Conservation (phyloP, 2,113 vertebrate genomes). For the Boulengeromyrus knoepffleri region DNA sequence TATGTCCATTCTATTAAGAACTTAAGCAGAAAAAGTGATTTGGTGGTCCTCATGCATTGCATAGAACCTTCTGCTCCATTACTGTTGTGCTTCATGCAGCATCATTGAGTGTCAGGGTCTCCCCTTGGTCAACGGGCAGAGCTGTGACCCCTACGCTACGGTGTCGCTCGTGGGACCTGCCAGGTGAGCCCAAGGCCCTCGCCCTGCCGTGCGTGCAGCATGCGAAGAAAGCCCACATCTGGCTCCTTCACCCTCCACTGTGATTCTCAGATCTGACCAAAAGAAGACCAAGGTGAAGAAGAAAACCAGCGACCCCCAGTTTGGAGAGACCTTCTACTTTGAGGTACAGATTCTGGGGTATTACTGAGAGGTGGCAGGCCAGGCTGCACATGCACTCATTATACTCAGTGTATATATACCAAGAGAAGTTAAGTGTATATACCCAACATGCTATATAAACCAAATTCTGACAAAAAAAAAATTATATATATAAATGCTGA, state of each 20-base stretch:
- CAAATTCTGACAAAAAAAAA: neutral
- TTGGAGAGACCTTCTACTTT: conserved; percentile 94
- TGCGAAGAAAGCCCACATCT: neutral
- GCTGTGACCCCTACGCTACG: conserved; percentile 90
- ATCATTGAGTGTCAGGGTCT: conserved; percentile 91
- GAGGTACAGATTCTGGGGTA: conserved; percentile 68
- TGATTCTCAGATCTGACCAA: conserved; percentile 80
- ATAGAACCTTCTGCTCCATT: neutral
- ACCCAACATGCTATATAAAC: neutral
- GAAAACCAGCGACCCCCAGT: conserved; percentile 96
- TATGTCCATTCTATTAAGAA: neutral
- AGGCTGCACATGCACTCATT: neutral
- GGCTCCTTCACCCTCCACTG: neutral
- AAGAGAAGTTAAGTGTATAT: neutral
- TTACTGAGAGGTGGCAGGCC: neutral
- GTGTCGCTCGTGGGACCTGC: conserved; percentile 88
- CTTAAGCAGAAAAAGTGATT: neutral
- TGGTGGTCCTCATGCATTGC: neutral
- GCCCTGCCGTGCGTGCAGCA: neutral
- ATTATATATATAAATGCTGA: neutral
- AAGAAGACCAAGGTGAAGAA: conserved; percentile 99
- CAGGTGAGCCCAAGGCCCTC: conserved; percentile 61
- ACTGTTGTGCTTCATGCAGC: conserved; percentile 49
- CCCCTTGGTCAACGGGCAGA: conserved; percentile 89
- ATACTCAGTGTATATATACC: neutral